phyloP scores from a whole-genome alignment of 2,797 vertebrate species.

The Melanotaenia pygmaea region DNA sequence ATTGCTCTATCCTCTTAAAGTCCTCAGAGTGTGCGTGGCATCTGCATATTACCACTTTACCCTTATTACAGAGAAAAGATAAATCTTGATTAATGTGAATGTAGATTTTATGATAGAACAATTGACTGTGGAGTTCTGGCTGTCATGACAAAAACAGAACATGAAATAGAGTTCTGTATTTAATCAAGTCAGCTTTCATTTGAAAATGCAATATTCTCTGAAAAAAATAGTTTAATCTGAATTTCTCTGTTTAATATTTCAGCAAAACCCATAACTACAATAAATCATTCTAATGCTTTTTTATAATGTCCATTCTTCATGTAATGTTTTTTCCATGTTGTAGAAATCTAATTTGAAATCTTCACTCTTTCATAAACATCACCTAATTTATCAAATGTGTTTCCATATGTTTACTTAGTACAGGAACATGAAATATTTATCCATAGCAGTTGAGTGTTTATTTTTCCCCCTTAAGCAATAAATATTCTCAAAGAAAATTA shows the following conservation, averaged over 20 bases:
- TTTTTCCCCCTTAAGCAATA: too few relatives aligned
- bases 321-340: background rate
- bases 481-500: too few relatives aligned
- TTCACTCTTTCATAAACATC: background rate
- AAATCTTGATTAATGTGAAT: constrained; percentile 43
- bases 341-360: constrained; percentile 9
- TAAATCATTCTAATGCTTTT: background rate
- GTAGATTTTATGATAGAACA: constrained; percentile 30
- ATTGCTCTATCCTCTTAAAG: constrained; percentile 25
- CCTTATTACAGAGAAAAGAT: constrained; percentile 41
- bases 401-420: background rate
- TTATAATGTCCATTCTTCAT: background rate
- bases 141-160: constrained; percentile 48
- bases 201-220: constrained; percentile 28
- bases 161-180: constrained; percentile 36
- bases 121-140: constrained; percentile 24
- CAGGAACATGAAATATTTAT: too few relatives aligned
- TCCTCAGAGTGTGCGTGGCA: constrained; percentile 14
- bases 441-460: too few relatives aligned
- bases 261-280: constrained; percentile 1
- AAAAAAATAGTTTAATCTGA: constrained; percentile 1
- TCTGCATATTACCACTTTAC: constrained; percentile 37
- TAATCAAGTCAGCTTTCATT: constrained; percentile 49
- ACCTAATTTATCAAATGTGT: constrained; percentile 11
- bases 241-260: constrained; percentile 23